Conservation (phyloP, 1,140 invertebrate species). For the Hesperophylax magnus region DNA sequence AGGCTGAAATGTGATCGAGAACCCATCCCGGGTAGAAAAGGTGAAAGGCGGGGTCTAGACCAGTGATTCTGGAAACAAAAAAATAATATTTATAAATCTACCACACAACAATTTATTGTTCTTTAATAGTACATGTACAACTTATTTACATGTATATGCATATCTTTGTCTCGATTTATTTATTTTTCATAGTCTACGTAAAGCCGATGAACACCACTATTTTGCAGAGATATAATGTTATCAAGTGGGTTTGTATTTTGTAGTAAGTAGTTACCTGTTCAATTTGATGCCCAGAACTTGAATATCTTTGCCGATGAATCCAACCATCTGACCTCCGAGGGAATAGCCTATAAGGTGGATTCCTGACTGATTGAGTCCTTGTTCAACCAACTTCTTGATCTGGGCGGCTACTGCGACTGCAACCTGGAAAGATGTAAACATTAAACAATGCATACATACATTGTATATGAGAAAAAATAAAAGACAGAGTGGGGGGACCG, state of each 20-base stretch:
- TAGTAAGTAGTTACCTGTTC: conserved; percentile 57
- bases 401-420: conserved; percentile 60
- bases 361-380: conserved; percentile 62
- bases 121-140: no score
- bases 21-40: conserved; percentile 70
- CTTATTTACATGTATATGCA: no score
- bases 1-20: conserved; percentile 74
- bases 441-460: no score
- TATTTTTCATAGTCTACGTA: no score
- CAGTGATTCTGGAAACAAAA: conserved; percentile 66
- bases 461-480: no score
- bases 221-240: no score
- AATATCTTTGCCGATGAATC: conserved; percentile 73
- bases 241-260: no score
- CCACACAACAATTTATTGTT: no score
- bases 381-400: conserved; percentile 62
- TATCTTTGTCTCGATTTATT: no score
- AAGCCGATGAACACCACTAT: no score
- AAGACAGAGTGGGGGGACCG: no score
- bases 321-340: conserved; percentile 81
- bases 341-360: conserved; percentile 84
- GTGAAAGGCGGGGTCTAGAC: conserved; percentile 74
- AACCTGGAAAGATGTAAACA: conserved; percentile 51
- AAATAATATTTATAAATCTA: no score
- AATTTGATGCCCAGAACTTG: conserved; percentile 59